These are phyloP conservation scores for Leiothrix lutea DNA, from an alignment of 2,113 vertebrate genomes.

Conservation along the genomic window DNA sequence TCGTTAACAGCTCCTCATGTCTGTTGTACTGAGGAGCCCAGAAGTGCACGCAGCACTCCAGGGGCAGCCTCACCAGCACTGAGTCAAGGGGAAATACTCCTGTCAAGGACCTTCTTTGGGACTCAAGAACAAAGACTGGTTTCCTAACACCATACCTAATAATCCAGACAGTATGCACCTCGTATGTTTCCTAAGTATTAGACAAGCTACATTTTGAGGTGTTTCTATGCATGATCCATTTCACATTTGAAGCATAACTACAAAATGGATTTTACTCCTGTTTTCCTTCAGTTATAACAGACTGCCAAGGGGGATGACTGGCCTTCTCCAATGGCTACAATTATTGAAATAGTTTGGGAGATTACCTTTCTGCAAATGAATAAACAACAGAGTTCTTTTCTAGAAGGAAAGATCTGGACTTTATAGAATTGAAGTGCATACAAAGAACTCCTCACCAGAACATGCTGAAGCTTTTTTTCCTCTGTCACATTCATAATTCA, in stretches of 20 bases:
- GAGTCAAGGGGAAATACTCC: neutral
- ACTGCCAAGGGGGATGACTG: neutral
- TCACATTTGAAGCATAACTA: neutral
- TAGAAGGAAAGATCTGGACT: neutral
- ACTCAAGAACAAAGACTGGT: neutral
- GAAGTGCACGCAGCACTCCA: neutral
- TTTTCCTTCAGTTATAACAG: neutral
- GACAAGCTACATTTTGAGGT: neutral
- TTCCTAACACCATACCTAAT: neutral
- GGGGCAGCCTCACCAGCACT: neutral
- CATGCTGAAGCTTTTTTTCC: neutral
- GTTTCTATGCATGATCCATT: neutral
- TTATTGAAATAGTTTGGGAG: neutral
- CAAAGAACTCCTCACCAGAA: neutral
- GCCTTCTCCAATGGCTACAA: neutral
- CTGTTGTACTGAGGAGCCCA: neutral
- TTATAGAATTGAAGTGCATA: neutral
- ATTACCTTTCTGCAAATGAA: neutral
- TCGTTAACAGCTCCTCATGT: neutral
- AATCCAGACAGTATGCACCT: neutral
- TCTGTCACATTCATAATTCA: neutral
- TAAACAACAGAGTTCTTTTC: neutral
- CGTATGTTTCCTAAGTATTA: neutral
- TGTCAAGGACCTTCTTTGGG: neutral
- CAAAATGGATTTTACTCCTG: neutral